Evolutionary conservation across 2,113 vertebrate species (phyloP).

Genomic region (Cheilinus undulatus): DNA sequence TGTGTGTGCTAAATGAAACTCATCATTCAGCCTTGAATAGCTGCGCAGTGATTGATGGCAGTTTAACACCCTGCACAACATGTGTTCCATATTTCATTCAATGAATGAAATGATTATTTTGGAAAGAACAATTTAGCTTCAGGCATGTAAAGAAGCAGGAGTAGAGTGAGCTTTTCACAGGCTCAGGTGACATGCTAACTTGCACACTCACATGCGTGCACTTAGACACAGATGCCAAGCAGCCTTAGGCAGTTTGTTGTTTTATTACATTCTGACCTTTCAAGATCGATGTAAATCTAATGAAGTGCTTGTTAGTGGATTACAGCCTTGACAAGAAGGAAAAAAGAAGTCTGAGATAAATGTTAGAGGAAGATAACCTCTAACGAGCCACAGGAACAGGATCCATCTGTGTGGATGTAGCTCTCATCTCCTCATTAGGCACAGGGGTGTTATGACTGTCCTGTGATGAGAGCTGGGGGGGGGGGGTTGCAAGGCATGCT

Average conservation of each 20-base stretch:
- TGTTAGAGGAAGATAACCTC: constrained; percentile 58
- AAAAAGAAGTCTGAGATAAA: constrained; percentile 52
- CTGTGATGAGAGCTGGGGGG: constrained; percentile 71
- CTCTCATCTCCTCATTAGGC: constrained; percentile 81
- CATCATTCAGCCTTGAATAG: constrained; percentile 45
- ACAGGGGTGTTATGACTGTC: constrained; percentile 60
- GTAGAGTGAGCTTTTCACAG: constrained; percentile 7
- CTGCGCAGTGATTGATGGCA: constrained; percentile 32
- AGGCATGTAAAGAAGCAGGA: constrained; percentile 20
- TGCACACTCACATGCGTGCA: constrained; percentile 3
- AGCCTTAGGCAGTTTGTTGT: constrained; percentile 52
- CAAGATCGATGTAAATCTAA: constrained; percentile 48
- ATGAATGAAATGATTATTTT: constrained; percentile 5
- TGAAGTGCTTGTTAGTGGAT: constrained; percentile 65
- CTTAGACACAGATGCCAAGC: constrained; percentile 28
- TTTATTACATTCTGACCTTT: constrained; percentile 59
- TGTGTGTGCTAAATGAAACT: constrained; percentile 45
- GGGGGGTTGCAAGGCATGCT: constrained; percentile 29
- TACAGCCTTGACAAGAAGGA: not conserved
- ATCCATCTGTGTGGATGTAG: constrained; percentile 82
- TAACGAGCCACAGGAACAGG: constrained; percentile 66
- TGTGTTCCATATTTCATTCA: constrained; percentile 32
- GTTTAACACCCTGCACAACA: constrained; percentile 36
- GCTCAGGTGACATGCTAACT: constrained; percentile 32
- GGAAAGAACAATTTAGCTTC: constrained; percentile 34